Conservation (phyloP, 2,888 invertebrate species). For the Carcina quercana region DNA sequence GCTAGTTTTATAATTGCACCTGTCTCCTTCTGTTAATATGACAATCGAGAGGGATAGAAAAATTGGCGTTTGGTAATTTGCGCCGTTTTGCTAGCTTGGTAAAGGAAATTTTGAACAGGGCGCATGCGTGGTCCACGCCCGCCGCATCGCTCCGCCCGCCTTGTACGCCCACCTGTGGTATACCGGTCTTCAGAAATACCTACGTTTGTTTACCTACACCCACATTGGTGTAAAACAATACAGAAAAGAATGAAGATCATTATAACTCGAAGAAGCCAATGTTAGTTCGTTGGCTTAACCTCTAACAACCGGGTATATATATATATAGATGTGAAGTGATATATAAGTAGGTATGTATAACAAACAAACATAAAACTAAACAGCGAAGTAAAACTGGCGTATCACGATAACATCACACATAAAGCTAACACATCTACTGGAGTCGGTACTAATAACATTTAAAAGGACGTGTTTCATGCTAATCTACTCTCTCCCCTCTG, state of each 20-base stretch:
- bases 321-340: background rate
- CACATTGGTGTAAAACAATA: no score
- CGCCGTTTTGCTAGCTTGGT: conserved; percentile 32
- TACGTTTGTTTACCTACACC: conserved; percentile 19
- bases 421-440: conserved; percentile 11
- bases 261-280: no score
- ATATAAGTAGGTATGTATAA: conserved; percentile 3
- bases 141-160: conserved; percentile 54
- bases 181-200: conserved; percentile 40
- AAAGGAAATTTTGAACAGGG: conserved; percentile 30
- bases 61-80: conserved; percentile 33
- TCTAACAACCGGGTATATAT: no score
- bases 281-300: no score
- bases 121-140: conserved; percentile 66
- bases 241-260: no score
- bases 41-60: conserved; percentile 46
- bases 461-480: no score
- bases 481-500: no score
- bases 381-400: conserved; percentile 8
- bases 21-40: conserved; percentile 49
- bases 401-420: conserved; percentile 14
- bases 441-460: no score
- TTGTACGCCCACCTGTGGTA: conserved; percentile 65
- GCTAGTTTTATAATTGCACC: conserved; percentile 33
- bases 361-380: conserved; percentile 8